Base-by-base conservation (phyloP, 2,888 invertebrate genomes). In the Caenorhabditis plicata region DNA sequence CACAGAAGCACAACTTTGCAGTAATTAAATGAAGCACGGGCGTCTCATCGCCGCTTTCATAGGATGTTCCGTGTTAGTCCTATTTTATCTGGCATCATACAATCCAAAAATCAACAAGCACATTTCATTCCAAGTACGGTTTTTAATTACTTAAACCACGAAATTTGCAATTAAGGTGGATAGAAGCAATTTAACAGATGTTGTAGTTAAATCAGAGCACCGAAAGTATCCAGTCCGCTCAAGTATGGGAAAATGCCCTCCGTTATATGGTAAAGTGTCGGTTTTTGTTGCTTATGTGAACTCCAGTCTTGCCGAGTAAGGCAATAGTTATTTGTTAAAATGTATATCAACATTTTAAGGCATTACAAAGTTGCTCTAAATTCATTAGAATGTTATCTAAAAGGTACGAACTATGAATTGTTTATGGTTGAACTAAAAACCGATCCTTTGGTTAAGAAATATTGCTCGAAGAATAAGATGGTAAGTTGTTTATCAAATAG, bases 321-420 rank as follows among this genome's bases (percentile, higher is more conserved):
- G 19, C n/a, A n/a, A n/a, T n/a, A n/a, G 40, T 38, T 40, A 17
- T 2, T 39, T 4, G 8, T 23, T n/a, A n/a, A 3, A 47, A 11
- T 9, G 11, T 45, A n/a, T n/a, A n/a, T n/a, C n/a, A n/a, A n/a
- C 4, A n/a, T 27, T 53, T 57, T 40, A 47, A 77, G 77, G 8
- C 68, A 76, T 47, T 78, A 78, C 51, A 57, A 60, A 27, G 74
- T 78, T 3, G 77, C 78, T 4, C 74, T 75, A 46, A 58, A 71
- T 20, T 64, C 75, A 1, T 53, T 76, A 32, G 49, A 73, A 36
- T 79, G 79, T 52, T 79, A 78, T 54, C 53, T 79, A 33, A 69
- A 70, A 45, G 61, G 64, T 7, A 65, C 71, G 1, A 71, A 77
- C 50, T 79, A 79, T 48, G 60, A 64, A 8, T 66, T 77, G n/a